Evolutionary conservation across 2,797 vertebrate species (phyloP).

Genomic region (Girardinus metallicus): DNA sequence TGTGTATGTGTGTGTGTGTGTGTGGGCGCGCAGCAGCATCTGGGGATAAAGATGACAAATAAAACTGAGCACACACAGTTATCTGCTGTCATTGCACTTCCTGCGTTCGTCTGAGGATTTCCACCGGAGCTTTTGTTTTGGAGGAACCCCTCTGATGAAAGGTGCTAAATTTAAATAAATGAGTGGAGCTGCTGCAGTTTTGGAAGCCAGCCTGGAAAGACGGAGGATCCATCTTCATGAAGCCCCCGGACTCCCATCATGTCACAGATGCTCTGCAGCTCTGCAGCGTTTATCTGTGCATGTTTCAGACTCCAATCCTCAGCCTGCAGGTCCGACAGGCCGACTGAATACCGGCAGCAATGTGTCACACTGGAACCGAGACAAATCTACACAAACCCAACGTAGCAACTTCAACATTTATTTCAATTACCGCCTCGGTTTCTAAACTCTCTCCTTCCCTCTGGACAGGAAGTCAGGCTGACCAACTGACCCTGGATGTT

Average conservation of each 20-base stretch:
- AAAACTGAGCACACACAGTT: neutral
- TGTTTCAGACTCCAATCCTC: conserved; percentile 16
- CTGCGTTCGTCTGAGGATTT: neutral
- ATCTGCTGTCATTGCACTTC: neutral
- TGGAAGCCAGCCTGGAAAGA: conserved; percentile 2
- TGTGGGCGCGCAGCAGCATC: neutral
- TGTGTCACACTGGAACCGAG: conserved; percentile 22
- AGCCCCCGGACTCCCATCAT: conserved; percentile 12
- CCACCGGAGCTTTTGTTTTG: neutral
- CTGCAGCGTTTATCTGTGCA: conserved; percentile 24
- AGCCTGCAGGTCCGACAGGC: conserved; percentile 15
- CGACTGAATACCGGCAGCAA: conserved; percentile 22
- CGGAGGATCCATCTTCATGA: conserved; percentile 21
- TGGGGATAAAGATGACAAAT: neutral
- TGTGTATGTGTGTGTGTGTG: neutral
- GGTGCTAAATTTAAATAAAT: neutral
- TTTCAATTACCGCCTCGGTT: conserved; percentile 44
- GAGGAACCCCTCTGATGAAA: conserved; percentile 6
- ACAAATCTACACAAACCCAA: conserved; percentile 10
- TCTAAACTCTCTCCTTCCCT: neutral
- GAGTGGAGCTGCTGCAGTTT: neutral
- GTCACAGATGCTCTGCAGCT: conserved; percentile 30
- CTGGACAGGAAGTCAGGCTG: conserved; percentile 2
- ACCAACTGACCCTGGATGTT: conserved; percentile 4
- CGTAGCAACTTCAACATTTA: conserved; percentile 26